These are phyloP conservation scores for Montifringilla adamsi DNA, from an alignment of 2,113 vertebrate species.

Conservation along the genomic window DNA sequence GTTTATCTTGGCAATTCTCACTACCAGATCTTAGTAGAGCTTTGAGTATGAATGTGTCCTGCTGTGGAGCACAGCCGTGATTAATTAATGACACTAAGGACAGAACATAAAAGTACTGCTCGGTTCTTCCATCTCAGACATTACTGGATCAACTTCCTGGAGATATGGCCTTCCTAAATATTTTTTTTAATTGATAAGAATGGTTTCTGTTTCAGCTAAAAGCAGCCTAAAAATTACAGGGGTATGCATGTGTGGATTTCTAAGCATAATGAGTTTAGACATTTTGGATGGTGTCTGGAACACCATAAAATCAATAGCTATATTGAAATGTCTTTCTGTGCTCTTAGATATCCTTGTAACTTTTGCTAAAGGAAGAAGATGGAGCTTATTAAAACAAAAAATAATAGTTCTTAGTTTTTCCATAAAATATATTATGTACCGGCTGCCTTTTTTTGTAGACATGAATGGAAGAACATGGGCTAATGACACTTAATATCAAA, in stretches of 20 bases:
- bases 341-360: background rate
- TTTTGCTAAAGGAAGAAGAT: background rate
- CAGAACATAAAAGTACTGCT: background rate
- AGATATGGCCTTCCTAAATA: background rate
- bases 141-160: background rate
- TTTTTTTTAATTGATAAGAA: background rate
- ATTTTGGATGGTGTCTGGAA: background rate
- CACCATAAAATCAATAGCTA: background rate
- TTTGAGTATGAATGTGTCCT: background rate
- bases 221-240: background rate
- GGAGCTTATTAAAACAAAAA: background rate
- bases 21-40: background rate
- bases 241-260: fast-evolving
- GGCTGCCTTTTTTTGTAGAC: background rate
- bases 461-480: background rate
- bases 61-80: background rate
- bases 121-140: background rate
- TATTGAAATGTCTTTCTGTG: background rate
- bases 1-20: background rate
- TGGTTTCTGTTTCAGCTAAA: background rate
- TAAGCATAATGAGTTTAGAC: background rate
- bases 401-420: background rate
- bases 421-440: background rate
- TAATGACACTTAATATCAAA: background rate
- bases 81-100: background rate